These are phyloP conservation scores for Drosophila simulans DNA, from an alignment of 1,140 invertebrate genomes.

Conservation along the genomic window DNA sequence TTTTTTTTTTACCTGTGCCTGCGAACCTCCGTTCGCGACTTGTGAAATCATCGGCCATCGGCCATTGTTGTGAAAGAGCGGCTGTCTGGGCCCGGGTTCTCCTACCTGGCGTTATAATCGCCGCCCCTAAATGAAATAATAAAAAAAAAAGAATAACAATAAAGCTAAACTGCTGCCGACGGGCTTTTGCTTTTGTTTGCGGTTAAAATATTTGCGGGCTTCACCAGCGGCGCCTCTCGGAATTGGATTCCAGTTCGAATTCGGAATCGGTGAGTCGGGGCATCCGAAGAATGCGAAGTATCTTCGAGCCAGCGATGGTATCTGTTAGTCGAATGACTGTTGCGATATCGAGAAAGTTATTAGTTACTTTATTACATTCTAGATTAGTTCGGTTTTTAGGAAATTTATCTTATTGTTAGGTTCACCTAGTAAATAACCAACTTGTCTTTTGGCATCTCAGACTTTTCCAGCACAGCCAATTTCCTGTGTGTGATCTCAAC, in stretches of 20 bases:
- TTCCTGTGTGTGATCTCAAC: constrained; percentile 77
- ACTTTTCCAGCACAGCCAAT: constrained; percentile 24
- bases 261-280: constrained; percentile 25
- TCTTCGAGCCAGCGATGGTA: neutral
- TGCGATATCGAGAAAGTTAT: too few species aligned
- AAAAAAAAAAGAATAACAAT: neutral
- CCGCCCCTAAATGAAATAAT: constrained; percentile 19
- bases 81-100: constrained; percentile 26
- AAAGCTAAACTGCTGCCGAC: constrained; percentile 29
- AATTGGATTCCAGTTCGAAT: constrained; percentile 20
- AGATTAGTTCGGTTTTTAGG: too few species aligned
- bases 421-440: too few species aligned
- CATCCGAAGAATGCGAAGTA: constrained; percentile 6
- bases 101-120: constrained; percentile 63
- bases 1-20: constrained; percentile 7
- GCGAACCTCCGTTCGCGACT: constrained; percentile 2
- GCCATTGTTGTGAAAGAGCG: constrained; percentile 31
- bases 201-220: constrained; percentile 72
- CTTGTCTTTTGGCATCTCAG: neutral
- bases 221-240: constrained; percentile 38
- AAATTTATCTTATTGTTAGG: too few species aligned
- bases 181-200: constrained; percentile 50
- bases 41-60: constrained; percentile 16
- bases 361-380: too few species aligned
- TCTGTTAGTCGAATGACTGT: neutral